Evolutionary conservation across 37 sponge, comb jelly and placozoan genomes (phyloP).

Genomic region (Amphimedon queenslandica): DNA sequence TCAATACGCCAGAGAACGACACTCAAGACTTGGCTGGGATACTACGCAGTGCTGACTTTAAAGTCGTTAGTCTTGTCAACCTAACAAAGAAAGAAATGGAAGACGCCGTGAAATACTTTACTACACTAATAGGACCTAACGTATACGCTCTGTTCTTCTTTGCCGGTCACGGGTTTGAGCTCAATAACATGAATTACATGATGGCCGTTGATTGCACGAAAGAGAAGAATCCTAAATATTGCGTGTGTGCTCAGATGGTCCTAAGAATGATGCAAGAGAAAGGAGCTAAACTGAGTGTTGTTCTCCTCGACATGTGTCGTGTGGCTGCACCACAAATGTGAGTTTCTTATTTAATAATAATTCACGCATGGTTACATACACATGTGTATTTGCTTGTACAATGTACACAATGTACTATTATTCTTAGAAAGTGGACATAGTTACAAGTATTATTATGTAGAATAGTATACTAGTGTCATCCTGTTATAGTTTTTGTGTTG

Average conservation of each 20-base stretch:
- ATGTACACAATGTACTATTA: too few relatives aligned
- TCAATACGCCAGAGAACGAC: constrained; percentile 85
- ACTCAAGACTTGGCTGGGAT: constrained; percentile 69
- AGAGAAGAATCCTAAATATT: constrained; percentile 77
- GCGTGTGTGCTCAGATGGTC: constrained; percentile 84
- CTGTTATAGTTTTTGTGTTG: too few relatives aligned
- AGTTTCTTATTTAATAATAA: too few relatives aligned
- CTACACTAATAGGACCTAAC: constrained; percentile 68
- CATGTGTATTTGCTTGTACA: too few relatives aligned
- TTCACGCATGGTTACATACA: constrained; percentile 4
- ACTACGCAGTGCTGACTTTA: constrained; percentile 74
- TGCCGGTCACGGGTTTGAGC: constrained; percentile 98
- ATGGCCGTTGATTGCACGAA: constrained; percentile 88
- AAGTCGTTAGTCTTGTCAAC: constrained; percentile 90
- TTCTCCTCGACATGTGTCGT: constrained; percentile 97
- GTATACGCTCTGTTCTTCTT: constrained; percentile 98
- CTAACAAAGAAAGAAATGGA: constrained; percentile 91
- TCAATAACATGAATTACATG: constrained; percentile 83
- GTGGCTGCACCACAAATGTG: constrained; percentile 35
- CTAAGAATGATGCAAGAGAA: constrained; percentile 72
- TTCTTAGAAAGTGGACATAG: too few relatives aligned
- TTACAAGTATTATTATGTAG: too few relatives aligned
- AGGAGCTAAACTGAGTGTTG: constrained; percentile 87
- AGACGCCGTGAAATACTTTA: constrained; percentile 76
- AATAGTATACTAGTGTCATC: too few relatives aligned